Percentiles rank a stretch among this genome's conserved stretches.
phyloP scores from a whole-genome alignment of 2,113 vertebrate species.

The Siniperca chuatsi region DNA sequence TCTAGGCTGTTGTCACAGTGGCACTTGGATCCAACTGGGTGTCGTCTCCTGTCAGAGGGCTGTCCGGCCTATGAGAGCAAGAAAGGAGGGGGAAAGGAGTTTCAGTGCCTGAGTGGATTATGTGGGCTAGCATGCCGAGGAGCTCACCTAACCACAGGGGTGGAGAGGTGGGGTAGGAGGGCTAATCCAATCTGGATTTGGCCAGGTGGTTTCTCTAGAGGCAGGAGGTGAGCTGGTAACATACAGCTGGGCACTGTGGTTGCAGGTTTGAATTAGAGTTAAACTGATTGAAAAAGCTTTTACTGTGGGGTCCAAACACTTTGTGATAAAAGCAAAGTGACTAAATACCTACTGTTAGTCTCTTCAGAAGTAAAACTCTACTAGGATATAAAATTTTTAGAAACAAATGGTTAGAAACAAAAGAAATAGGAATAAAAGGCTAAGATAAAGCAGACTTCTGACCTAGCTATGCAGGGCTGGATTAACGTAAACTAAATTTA shows the following conservation, averaged over 20 bases:
- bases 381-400: background rate
- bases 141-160: conserved; percentile 11
- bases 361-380: background rate
- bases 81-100: background rate
- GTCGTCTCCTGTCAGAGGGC: conserved; percentile 34
- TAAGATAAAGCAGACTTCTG: background rate
- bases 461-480: background rate
- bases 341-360: background rate
- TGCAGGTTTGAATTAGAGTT: conserved; percentile 14
- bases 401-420: background rate
- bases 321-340: background rate
- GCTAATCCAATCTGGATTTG: conserved; percentile 65
- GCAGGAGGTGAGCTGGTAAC: conserved; percentile 7
- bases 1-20: conserved; percentile 40
- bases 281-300: conserved; percentile 8
- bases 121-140: conserved; percentile 24
- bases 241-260: background rate
- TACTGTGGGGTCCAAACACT: background rate
- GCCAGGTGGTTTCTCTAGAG: conserved; percentile 14
- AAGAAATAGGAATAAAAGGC: background rate
- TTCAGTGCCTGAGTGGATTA: conserved; percentile 58
- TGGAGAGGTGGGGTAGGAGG: conserved; percentile 21
- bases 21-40: conserved; percentile 67
- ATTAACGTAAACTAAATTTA: too few relatives aligned
- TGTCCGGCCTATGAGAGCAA: conserved; percentile 78